Percentiles rank a stretch among this genome's conserved stretches.
Evolutionary conservation across 2,888 invertebrate species (phyloP).

Genomic region (Eupithecia centaureata): DNA sequence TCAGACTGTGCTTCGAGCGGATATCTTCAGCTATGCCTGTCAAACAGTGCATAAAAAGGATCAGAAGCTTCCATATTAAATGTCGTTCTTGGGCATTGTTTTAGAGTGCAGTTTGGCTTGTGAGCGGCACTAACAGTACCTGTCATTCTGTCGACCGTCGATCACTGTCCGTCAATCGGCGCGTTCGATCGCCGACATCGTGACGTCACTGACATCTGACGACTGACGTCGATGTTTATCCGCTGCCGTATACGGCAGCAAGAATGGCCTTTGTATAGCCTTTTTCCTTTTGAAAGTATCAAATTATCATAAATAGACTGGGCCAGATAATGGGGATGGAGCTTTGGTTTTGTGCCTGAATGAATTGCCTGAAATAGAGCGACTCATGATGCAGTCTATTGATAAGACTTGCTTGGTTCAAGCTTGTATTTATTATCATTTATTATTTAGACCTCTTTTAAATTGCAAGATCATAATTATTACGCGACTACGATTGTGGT

Average conservation of each 20-base stretch:
- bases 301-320: constrained; percentile 46
- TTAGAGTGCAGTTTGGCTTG: constrained; percentile 27
- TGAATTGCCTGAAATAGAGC: constrained; percentile 14
- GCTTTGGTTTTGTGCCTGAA: constrained; percentile 28
- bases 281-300: constrained; percentile 45
- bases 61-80: constrained; percentile 5
- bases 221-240: constrained; percentile 74
- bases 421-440: background rate
- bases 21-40: constrained; percentile 45
- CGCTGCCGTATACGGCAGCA: constrained; percentile 76
- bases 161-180: constrained; percentile 74
- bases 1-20: constrained; percentile 29
- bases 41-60: constrained; percentile 43
- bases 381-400: background rate
- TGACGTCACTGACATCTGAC: constrained; percentile 69
- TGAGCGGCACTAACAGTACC: constrained; percentile 41
- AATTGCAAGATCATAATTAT: background rate
- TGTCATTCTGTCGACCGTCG: constrained; percentile 67
- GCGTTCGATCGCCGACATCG: constrained; percentile 56
- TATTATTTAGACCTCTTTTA: background rate
- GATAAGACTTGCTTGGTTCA: background rate
- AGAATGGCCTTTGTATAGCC: constrained; percentile 48
- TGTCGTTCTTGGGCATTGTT: constrained; percentile 11
- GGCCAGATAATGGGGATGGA: constrained; percentile 33
- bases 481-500: background rate